These are phyloP conservation scores for Nephila pilipes DNA, from an alignment of 1,140 invertebrate species.

Conservation along the genomic window DNA sequence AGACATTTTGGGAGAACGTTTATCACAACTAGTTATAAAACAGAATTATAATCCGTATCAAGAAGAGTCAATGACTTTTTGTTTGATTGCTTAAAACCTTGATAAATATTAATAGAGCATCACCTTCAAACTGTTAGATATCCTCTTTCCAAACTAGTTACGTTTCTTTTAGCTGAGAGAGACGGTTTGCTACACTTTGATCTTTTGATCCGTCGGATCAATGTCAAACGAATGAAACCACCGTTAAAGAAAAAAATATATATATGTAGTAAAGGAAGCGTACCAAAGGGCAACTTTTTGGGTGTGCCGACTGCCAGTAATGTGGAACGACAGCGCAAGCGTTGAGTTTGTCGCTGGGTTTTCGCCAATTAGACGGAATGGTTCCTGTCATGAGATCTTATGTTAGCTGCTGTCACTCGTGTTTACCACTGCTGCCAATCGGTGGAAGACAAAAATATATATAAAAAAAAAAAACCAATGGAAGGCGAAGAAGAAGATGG, in stretches of 20 bases:
- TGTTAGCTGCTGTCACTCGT: slow-evolving; percentile 43
- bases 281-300: slow-evolving; percentile 19
- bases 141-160: not conserved
- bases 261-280: not conserved
- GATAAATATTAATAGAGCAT: slow-evolving; percentile 35
- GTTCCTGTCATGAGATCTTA: slow-evolving; percentile 43
- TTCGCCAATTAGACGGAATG: slow-evolving; percentile 50
- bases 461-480: not conserved
- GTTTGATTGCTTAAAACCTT: not conserved
- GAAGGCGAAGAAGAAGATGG: not conserved
- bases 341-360: slow-evolving; percentile 45
- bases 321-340: slow-evolving; percentile 38
- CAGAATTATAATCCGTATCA: not conserved
- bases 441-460: slow-evolving; percentile 25
- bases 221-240: slow-evolving; percentile 11
- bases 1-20: no score
- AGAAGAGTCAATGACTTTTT: not conserved
- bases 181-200: not conserved
- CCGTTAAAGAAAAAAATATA: not conserved
- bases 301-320: slow-evolving; percentile 29
- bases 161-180: not conserved
- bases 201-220: slow-evolving; percentile 36
- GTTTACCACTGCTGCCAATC: slow-evolving; percentile 53
- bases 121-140: not conserved
- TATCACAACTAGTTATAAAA: not conserved